Evolutionary conservation across 2,888 invertebrate genomes (phyloP).

Genomic region (Trachelus stipa): DNA sequence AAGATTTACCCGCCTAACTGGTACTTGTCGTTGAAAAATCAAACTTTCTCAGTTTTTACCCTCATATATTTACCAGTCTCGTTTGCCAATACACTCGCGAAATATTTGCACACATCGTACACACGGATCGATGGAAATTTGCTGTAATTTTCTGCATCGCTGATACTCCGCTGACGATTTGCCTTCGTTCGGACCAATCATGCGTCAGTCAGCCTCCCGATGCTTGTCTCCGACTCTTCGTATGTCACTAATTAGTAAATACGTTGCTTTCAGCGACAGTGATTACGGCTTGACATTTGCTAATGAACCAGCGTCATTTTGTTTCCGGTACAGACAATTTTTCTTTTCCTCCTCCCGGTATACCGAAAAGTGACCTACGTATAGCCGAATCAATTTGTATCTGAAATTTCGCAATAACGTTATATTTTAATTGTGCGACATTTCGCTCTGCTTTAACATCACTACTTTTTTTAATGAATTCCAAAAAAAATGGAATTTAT

Average conservation of each 20-base stretch:
- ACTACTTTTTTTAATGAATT: background rate
- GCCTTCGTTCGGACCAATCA: conserved; percentile 16
- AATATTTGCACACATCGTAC: background rate
- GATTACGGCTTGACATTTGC: background rate
- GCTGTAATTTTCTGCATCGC: background rate
- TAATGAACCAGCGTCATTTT: background rate
- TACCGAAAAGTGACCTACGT: too few relatives aligned
- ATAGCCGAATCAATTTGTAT: background rate
- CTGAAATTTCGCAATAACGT: background rate
- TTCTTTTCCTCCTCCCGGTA: background rate
- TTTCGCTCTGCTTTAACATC: background rate
- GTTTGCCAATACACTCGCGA: background rate
- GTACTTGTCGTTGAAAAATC: background rate
- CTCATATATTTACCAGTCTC: background rate
- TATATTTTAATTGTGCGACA: background rate
- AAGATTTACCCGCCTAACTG: background rate
- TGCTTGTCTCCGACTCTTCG: conserved; percentile 1
- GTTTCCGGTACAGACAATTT: background rate
- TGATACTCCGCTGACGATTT: conserved; percentile 25
- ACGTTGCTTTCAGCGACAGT: conserved; percentile 14
- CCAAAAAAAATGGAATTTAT: background rate
- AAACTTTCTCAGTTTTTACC: background rate
- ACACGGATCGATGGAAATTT: background rate
- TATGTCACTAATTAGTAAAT: conserved; percentile 38
- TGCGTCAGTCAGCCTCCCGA: background rate